phyloP scores from a whole-genome alignment of 2,888 invertebrate genomes.

The Drosophila paranaensis region DNA sequence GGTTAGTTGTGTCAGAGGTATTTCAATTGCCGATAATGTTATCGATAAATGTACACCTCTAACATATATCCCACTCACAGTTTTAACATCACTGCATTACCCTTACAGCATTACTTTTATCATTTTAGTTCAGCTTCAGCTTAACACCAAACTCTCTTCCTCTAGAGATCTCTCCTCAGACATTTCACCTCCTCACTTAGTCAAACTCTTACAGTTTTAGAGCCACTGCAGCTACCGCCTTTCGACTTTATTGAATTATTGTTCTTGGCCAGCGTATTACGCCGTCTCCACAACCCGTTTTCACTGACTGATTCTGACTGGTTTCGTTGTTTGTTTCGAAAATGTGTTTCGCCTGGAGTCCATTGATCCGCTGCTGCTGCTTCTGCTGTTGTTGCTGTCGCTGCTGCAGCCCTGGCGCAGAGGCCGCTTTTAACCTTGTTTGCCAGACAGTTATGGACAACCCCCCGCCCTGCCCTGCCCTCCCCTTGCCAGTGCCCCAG shows the following conservation, averaged over 20 bases:
- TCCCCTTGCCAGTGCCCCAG: neutral
- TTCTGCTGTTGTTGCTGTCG: neutral
- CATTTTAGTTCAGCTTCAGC: neutral
- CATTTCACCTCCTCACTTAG: neutral
- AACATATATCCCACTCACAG: neutral
- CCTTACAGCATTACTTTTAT: too few relatives aligned
- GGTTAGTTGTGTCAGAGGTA: too few relatives aligned
- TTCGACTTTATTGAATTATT: neutral
- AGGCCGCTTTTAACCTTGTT: constrained; percentile 57
- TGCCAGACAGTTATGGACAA: constrained; percentile 23
- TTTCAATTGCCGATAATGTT: too few relatives aligned
- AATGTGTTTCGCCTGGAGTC: constrained; percentile 24
- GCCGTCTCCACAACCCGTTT: neutral
- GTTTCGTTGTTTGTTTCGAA: constrained; percentile 19
- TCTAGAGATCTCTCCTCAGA: neutral
- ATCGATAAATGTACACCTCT: too few relatives aligned
- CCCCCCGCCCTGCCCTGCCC: neutral
- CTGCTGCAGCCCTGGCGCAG: constrained; percentile 38
- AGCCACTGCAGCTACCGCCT: neutral
- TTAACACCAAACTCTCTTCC: neutral
- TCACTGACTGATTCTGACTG: neutral
- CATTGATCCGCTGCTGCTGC: constrained; percentile 35
- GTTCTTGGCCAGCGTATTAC: constrained; percentile 9
- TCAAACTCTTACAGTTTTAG: neutral
- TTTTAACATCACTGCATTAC: neutral